phyloP scores from a whole-genome alignment of 53 echinoderm and acorn worm genomes.

The Apostichopus leukothele region DNA sequence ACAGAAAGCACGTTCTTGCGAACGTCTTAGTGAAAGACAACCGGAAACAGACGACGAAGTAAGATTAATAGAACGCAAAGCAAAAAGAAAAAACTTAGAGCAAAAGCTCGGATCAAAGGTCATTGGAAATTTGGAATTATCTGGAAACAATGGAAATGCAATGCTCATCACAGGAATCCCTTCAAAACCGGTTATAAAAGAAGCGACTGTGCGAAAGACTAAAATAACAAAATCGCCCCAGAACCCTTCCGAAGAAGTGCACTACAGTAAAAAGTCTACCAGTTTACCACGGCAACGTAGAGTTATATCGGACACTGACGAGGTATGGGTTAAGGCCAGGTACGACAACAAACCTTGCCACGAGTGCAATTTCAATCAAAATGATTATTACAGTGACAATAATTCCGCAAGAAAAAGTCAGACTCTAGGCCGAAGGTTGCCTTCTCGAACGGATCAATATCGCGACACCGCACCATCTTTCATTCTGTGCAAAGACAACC shows the following conservation, averaged over 20 bases:
- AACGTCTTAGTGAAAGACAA: conserved; percentile 12
- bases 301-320: not conserved
- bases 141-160: not conserved
- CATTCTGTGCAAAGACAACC: not conserved
- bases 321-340: not conserved
- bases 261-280: not conserved
- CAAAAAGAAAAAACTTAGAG: conserved; percentile 28
- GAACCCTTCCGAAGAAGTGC: not conserved
- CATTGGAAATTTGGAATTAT: not conserved
- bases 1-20: conserved; percentile 34
- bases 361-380: conserved; percentile 35
- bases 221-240: not conserved
- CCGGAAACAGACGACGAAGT: conserved; percentile 6
- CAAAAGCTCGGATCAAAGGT: conserved; percentile 2
- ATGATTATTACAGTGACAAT: not conserved
- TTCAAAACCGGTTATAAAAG: conserved; percentile 9
- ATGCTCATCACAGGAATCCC: not conserved
- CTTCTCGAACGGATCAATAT: not conserved
- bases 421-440: conserved; percentile 1
- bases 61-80: conserved; percentile 1
- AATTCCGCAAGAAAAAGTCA: not conserved
- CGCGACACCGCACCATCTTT: not conserved
- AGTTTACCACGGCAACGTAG: conserved; percentile 25
- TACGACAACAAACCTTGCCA: not conserved
- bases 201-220: conserved; percentile 43